A percentile compares a stretch with the other conserved stretches of the same genome.
These are phyloP conservation scores for Hippocampus kuda DNA, from an alignment of 2,797 vertebrate genomes.

Conservation along the genomic window DNA sequence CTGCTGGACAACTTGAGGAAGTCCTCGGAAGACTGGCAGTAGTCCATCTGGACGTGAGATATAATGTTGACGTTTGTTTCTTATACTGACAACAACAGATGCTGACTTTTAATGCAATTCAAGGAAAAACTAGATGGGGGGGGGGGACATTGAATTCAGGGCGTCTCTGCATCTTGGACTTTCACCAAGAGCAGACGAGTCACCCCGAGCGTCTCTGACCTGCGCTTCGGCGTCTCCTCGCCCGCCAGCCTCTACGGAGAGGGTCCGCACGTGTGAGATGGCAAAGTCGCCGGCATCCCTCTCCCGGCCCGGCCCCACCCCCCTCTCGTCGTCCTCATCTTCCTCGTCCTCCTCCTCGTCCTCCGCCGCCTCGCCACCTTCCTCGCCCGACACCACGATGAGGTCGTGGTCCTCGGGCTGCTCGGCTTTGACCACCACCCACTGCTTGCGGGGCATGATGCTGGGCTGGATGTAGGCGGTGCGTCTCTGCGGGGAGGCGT, in stretches of 20 bases:
- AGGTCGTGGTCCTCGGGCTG: slow-evolving; percentile 67
- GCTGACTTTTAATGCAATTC: no score
- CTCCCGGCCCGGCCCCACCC: slow-evolving; percentile 47
- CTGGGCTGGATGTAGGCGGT: slow-evolving; percentile 74
- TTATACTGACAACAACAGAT: no score
- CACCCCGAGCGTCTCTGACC: slow-evolving; percentile 39
- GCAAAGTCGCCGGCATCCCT: slow-evolving; percentile 68
- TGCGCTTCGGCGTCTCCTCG: slow-evolving; percentile 71
- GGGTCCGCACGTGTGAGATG: slow-evolving; percentile 77
- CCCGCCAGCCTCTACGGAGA: slow-evolving; percentile 63
- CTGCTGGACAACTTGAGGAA: slow-evolving; percentile 75
- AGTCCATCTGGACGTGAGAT: slow-evolving; percentile 64
- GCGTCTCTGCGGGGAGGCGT: slow-evolving; percentile 47
- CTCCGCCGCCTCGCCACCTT: slow-evolving; percentile 66
- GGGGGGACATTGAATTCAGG: no score
- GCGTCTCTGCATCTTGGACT: no score
- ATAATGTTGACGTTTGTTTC: background rate
- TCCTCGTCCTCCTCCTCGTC: slow-evolving; percentile 54
- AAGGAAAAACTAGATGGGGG: no score
- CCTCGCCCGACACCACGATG: slow-evolving; percentile 71
- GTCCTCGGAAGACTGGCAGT: slow-evolving; percentile 85
- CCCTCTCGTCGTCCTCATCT: slow-evolving; percentile 31
- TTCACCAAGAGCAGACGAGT: background rate
- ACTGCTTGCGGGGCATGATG: slow-evolving; percentile 82
- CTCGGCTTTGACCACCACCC: slow-evolving; percentile 81